A percentile compares a stretch with the other conserved stretches of the same genome.
Conservation (phyloP, 1,140 invertebrate genomes). For the Myzus persicae region DNA sequence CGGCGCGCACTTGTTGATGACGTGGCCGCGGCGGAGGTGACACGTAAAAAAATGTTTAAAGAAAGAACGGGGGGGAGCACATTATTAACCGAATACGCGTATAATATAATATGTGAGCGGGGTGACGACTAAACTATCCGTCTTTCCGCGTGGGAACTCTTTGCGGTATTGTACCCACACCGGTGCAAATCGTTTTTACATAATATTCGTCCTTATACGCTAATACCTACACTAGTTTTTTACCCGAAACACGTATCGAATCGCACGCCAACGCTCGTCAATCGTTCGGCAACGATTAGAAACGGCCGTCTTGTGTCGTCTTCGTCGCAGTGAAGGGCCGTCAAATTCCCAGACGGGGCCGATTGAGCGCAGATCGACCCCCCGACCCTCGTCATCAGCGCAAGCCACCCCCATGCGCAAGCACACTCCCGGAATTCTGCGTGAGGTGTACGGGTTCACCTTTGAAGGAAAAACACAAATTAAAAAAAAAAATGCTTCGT, state of each 20-base stretch:
- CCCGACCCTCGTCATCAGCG: no score
- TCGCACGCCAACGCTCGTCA: background rate
- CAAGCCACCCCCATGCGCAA: background rate
- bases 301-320: background rate
- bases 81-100: background rate
- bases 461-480: background rate
- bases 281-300: background rate
- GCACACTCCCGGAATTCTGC: no score
- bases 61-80: background rate
- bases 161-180: background rate
- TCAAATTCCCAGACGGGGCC: background rate
- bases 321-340: background rate
- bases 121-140: background rate
- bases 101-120: background rate
- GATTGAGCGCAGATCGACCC: background rate
- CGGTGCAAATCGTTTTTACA: background rate
- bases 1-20: constrained; percentile 36
- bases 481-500: background rate
- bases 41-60: background rate
- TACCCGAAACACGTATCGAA: background rate
- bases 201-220: background rate
- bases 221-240: background rate
- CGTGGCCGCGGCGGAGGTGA: background rate
- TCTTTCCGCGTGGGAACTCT: background rate
- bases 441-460: background rate